These are phyloP conservation scores for Achroia grisella DNA, from an alignment of 1,140 invertebrate genomes.

Conservation along the genomic window DNA sequence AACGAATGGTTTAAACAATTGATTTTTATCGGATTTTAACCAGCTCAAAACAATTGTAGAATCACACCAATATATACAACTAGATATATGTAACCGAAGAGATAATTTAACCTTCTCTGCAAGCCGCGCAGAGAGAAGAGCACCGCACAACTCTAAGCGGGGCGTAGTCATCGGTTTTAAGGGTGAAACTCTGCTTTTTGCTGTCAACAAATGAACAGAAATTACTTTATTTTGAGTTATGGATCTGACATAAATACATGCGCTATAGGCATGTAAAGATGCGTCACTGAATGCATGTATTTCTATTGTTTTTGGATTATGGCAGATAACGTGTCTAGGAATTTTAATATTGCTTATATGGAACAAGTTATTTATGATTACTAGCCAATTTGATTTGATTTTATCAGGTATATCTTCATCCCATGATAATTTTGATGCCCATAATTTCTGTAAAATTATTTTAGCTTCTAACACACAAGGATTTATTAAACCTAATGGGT, in stretches of 20 bases:
- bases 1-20: conserved; percentile 1
- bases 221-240: neutral
- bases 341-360: conserved; percentile 14
- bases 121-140: neutral
- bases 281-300: conserved; percentile 16
- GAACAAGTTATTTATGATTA: conserved; percentile 5
- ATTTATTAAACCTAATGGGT: conserved; percentile 44
- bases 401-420: conserved; percentile 19
- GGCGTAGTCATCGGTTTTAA: conserved; percentile 30
- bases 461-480: conserved; percentile 23
- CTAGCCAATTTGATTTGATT: neutral
- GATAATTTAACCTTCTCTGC: neutral
- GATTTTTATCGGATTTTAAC: neutral
- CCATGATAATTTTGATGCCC: conserved; percentile 22
- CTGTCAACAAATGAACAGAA: conserved; percentile 14
- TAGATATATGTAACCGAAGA: neutral
- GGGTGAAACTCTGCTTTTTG: conserved; percentile 39
- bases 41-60: no score
- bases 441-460: conserved; percentile 26
- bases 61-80: no score
- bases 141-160: conserved; percentile 25
- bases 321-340: conserved; percentile 8
- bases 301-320: conserved; percentile 1
- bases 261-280: no score
- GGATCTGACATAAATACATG: conserved; percentile 14